Conservation (phyloP, 2,113 vertebrate species). For the Alaudala cheleensis region DNA sequence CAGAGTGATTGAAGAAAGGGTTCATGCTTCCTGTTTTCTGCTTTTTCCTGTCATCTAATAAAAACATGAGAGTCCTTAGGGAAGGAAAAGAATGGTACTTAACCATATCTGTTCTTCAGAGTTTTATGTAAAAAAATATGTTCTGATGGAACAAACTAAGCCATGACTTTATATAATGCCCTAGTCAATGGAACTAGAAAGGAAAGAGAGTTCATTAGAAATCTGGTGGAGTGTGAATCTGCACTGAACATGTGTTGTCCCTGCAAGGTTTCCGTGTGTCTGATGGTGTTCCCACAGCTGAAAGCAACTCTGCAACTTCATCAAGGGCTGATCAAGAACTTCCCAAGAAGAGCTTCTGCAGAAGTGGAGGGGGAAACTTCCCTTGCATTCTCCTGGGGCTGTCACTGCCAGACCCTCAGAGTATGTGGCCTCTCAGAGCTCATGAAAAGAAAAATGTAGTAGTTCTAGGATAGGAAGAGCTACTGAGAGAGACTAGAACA, state of each 20-base stretch:
- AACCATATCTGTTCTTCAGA: neutral
- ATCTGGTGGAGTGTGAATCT: neutral
- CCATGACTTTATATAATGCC: neutral
- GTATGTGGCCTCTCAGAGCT: rapidly evolving
- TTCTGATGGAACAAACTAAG: neutral
- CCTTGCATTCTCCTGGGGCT: neutral
- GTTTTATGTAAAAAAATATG: neutral
- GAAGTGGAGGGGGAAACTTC: rapidly evolving
- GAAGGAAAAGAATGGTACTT: neutral
- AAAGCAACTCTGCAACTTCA: neutral
- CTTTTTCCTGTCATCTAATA: neutral
- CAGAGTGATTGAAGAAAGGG: neutral
- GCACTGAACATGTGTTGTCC: neutral
- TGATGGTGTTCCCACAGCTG: neutral
- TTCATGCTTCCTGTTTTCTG: neutral
- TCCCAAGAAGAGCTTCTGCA: neutral
- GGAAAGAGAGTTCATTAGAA: neutral
- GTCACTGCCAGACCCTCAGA: neutral
- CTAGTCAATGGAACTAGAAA: neutral
- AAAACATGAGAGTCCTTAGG: neutral
- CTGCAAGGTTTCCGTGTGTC: neutral
- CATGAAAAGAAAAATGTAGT: neutral
- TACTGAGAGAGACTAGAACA: neutral
- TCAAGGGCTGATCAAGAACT: neutral
- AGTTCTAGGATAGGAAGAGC: neutral